These are phyloP conservation scores for Tigriopus californicus DNA, from an alignment of 2,888 invertebrate species.

Conservation along the genomic window DNA sequence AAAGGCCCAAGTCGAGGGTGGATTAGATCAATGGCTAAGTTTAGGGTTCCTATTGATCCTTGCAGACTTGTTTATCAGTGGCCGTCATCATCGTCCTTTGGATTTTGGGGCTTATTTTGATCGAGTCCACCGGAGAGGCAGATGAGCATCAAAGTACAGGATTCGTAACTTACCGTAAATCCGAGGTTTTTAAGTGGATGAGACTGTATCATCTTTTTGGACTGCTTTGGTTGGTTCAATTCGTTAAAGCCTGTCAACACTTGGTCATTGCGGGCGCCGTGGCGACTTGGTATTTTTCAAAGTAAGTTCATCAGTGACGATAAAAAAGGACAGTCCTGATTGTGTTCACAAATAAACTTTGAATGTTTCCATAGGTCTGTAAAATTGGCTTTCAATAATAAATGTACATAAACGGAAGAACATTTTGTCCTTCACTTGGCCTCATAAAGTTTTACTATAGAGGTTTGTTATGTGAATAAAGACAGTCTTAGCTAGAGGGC, in stretches of 20 bases:
- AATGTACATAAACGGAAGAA: no score
- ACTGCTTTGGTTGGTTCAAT: constrained; percentile 80
- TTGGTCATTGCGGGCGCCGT: constrained; percentile 84
- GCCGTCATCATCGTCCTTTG: constrained; percentile 63
- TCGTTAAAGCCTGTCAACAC: constrained; percentile 81
- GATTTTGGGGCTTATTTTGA: constrained; percentile 61
- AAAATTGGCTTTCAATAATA: no score
- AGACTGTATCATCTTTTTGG: constrained; percentile 38
- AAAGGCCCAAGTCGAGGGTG: no score
- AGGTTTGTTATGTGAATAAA: no score
- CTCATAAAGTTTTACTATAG: no score
- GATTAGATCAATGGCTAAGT: no score
- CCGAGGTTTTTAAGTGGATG: neutral
- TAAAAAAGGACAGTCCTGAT: no score
- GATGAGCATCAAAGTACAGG: constrained; percentile 21
- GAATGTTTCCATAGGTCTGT: no score
- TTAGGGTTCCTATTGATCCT: constrained; percentile 17
- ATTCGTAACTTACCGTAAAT: constrained; percentile 23
- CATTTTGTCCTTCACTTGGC: no score
- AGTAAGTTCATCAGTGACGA: constrained; percentile 39
- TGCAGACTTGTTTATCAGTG: constrained; percentile 53
- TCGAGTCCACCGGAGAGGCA: constrained; percentile 62
- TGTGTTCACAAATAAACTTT: no score
- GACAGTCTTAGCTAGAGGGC: no score
- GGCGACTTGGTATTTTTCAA: constrained; percentile 77